These are phyloP conservation scores for Herpetotheres cachinnans DNA, from an alignment of 2,113 vertebrate genomes.

Conservation along the genomic window DNA sequence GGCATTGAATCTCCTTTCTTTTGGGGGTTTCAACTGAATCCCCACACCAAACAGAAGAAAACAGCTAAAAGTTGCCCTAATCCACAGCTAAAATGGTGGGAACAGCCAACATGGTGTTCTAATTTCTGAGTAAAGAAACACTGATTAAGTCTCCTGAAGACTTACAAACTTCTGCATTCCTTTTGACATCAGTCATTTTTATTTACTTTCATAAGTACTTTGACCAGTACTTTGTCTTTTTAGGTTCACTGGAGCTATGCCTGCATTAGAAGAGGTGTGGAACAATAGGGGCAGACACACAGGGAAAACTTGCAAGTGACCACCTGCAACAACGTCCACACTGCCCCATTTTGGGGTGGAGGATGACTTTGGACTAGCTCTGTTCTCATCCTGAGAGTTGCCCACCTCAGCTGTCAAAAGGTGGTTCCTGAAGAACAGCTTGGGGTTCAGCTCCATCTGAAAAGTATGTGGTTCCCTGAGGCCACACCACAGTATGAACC, in stretches of 20 bases:
- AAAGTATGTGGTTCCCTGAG: accelerated
- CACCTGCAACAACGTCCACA: background rate
- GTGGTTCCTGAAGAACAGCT: background rate
- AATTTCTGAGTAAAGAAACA: background rate
- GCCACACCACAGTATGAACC: background rate
- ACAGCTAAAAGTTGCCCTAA: background rate
- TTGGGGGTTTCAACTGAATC: background rate
- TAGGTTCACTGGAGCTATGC: background rate
- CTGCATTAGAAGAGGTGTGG: background rate
- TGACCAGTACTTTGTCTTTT: background rate
- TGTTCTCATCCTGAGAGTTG: background rate
- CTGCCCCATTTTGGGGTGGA: background rate
- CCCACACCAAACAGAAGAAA: background rate
- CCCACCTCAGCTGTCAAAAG: background rate
- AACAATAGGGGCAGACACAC: background rate
- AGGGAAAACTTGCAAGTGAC: background rate
- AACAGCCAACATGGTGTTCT: accelerated
- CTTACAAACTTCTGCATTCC: background rate
- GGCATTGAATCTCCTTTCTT: background rate
- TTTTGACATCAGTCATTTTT: background rate
- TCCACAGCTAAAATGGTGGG: background rate
- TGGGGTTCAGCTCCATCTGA: background rate
- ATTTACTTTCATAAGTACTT: background rate
- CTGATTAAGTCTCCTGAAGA: background rate
- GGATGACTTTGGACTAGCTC: background rate